Base-by-base conservation (phyloP, 1,140 invertebrate genomes). In the Cheumatopsyche charites region DNA sequence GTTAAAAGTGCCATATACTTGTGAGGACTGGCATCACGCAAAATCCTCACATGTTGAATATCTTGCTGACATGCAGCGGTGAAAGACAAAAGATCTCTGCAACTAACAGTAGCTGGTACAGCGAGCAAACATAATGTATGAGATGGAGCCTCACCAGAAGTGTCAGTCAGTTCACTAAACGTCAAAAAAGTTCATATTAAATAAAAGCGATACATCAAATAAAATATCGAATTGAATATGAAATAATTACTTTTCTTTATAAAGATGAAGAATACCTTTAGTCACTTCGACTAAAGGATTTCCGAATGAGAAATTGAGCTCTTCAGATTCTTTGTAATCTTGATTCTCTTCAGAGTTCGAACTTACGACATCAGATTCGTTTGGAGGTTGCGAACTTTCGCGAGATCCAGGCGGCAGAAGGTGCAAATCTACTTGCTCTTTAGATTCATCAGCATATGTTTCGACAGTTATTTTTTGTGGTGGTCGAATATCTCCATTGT, bases 211-310 rank as follows among this genome's bases (percentile, higher is more conserved):
- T 3, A 47, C 21, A 61, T 61, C 62, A 63, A 63, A 42, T 1
- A 45, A 1, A 12, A 12, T 7, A 17, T 21, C n/a, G n/a, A 15
- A 63, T 17, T 13, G 25, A 42, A 42, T 45, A 63, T n/a, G n/a
- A 7, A 41, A 63, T 45, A 17, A 7, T 55, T 83, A 93, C 92
- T 96, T 95, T 83, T 98, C 95, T 83, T 98, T 98, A 80, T 96
- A 98, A 0, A 98, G 84, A 87, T 99, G 97, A 21, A 99, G 84
- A 58, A 99, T 92, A 55, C 98, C 98, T 82, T 96, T 97, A 0
- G 95, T 97, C 29, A 96, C 90, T 87, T 99, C 98, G 6, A 98
- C 95, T 79, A 94, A 92, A 9, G 97, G 97, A 87, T 99, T 99
- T 1, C 98, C 98, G 79, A 92, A 97, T 73, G 94, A 93, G 83